Evolutionary conservation across 2,888 invertebrate genomes (phyloP), one percentile per base, ranked within the genome.

Genomic region (Eledona agricola): DNA sequence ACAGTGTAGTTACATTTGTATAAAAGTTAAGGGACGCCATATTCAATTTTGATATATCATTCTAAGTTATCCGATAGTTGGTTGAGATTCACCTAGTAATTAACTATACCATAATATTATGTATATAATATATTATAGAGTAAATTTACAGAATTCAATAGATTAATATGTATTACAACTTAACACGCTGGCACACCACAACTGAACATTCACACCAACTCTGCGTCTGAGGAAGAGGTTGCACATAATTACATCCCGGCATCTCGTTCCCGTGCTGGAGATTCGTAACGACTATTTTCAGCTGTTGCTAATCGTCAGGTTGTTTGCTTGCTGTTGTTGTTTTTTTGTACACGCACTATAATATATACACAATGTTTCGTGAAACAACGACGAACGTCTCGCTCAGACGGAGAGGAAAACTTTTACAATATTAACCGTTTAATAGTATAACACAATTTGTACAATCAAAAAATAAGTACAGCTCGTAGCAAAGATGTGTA

Each of bases 381-480:
- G 10, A 9, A 22, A 9, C 37, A 16, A 28, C n/a, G n/a, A n/a
- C n/a, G n/a, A n/a, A 32, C 28, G 46, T 62, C 58, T 67, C 63
- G 58, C 67, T 60, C 66, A 66, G 65, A 67, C 70, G 62, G 58
- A 62, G 64, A 67, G 66, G 51, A 58, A 57, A 63, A 60, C 58
- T 60, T 69, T n/a, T n/a, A n/a, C n/a, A 67, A 68, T 69, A 65
- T 67, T 71, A 72, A 72, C 67, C 69, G 67, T 64, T 62, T 66
- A 70, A 70, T 70, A 65, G 62, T 68, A 70, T 82, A 81, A 81
- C 81, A 82, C 82, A 83, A 83, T 84, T 84, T 84, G 84, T 84
- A 84, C 83, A 81, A 82, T 83, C 80, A 81, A 83, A 81, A 69
- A 74, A 83, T 83, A 83, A 84, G 83, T 83, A 83, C 83, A 83